These are phyloP conservation scores for Coregonus suidteri DNA, from an alignment of 2,797 vertebrate species.

Conservation along the genomic window DNA sequence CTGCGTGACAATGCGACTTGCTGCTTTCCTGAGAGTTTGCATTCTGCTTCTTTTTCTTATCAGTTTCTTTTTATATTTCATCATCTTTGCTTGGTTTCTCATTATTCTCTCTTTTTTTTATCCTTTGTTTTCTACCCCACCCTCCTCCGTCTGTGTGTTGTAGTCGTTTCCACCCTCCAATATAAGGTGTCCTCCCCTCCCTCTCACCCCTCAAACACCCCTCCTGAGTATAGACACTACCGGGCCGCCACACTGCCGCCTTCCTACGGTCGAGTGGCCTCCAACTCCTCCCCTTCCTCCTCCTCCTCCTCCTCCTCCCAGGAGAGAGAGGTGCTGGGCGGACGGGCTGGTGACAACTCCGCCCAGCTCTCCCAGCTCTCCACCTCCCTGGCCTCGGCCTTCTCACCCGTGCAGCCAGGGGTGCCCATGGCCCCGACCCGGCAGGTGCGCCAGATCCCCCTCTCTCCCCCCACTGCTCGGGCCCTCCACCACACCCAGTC, in stretches of 20 bases:
- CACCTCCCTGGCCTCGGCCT: constrained; percentile 77
- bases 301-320: constrained; percentile 67
- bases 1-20: constrained; percentile 60
- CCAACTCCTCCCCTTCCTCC: constrained; percentile 68
- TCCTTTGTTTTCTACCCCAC: constrained; percentile 36
- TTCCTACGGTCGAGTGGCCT: constrained; percentile 77
- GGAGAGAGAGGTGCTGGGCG: constrained; percentile 64
- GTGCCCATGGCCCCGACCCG: constrained; percentile 64
- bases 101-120: constrained; percentile 73
- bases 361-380: constrained; percentile 81
- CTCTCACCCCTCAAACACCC: constrained; percentile 78
- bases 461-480: constrained; percentile 76
- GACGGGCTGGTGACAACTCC: constrained; percentile 20
- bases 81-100: constrained; percentile 73
- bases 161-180: constrained; percentile 87
- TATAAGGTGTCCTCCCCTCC: constrained; percentile 81
- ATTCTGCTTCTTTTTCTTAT: constrained; percentile 73
- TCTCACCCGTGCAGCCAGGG: constrained; percentile 80
- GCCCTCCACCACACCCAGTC: constrained; percentile 39
- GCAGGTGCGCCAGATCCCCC: constrained; percentile 80
- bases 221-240: constrained; percentile 80
- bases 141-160: constrained; percentile 59
- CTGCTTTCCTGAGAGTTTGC: constrained; percentile 71
- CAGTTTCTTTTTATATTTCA: constrained; percentile 67
- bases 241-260: constrained; percentile 76